phyloP scores from a whole-genome alignment of 2,113 vertebrate species.

The Spea bombifrons region DNA sequence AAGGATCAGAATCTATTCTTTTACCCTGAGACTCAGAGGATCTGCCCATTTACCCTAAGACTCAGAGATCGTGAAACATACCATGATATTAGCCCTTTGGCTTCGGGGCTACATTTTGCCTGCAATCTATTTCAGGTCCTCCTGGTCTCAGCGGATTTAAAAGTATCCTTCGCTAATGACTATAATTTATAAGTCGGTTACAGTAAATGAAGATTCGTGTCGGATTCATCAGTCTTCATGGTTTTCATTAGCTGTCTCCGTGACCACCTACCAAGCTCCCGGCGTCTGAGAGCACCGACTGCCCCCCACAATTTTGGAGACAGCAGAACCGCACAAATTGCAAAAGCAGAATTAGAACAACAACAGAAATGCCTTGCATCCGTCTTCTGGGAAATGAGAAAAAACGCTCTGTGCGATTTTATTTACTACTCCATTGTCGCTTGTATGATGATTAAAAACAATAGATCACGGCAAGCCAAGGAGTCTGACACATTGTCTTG shows the following conservation, averaged over 20 bases:
- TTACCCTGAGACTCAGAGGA: too few species aligned
- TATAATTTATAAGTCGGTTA: neutral
- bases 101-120: too few species aligned
- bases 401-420: neutral
- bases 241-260: constrained; percentile 17
- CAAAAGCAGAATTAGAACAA: constrained; percentile 14
- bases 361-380: constrained; percentile 3
- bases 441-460: constrained; percentile 29
- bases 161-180: neutral
- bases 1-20: too few species aligned
- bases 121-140: too few species aligned
- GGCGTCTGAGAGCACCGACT: neutral
- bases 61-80: too few species aligned
- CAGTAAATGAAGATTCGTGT: neutral
- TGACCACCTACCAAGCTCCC: constrained; percentile 1
- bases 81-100: too few species aligned
- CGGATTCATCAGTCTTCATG: neutral
- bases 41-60: too few species aligned
- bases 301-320: constrained; percentile 1
- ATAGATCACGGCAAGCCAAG: neutral
- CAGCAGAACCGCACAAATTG: constrained; percentile 16
- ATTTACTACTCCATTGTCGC: constrained; percentile 21
- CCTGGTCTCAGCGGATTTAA: neutral
- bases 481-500: constrained; percentile 4
- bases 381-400: constrained; percentile 27